Evolutionary conservation across 2,888 invertebrate genomes (phyloP).

Genomic region (Dasysyrphus tricinctus): DNA sequence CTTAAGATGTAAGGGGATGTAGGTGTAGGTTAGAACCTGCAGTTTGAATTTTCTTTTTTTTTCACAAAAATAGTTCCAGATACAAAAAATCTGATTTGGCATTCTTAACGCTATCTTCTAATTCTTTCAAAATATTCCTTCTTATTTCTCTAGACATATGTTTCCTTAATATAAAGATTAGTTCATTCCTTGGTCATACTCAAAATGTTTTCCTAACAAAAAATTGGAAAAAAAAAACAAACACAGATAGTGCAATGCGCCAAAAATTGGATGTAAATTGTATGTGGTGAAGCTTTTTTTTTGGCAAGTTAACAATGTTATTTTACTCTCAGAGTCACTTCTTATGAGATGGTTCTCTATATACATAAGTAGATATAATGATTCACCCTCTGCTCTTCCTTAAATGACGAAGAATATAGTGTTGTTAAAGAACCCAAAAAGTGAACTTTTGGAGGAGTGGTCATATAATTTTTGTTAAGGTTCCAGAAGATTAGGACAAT

Average conservation of each 20-base stretch:
- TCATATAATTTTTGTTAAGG: conserved; percentile 52
- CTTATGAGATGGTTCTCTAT: not conserved
- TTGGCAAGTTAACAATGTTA: conserved; percentile 34
- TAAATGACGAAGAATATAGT: not conserved
- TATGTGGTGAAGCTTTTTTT: not conserved
- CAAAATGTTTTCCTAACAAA: not conserved
- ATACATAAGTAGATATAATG: not conserved
- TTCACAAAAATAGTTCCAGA: not conserved
- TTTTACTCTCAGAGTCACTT: not conserved
- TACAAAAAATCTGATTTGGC: conserved; percentile 10
- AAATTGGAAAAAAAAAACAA: not conserved
- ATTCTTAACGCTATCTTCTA: not conserved
- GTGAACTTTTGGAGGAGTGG: conserved; percentile 5
- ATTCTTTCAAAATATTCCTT: not conserved
- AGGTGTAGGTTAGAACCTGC: too few species aligned
- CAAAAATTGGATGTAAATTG: conserved; percentile 25
- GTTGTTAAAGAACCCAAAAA: conserved; percentile 19
- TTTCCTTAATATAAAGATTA: not conserved
- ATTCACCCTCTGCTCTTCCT: not conserved
- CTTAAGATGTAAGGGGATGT: too few species aligned
- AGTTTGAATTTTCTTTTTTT: not conserved
- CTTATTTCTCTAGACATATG: not conserved
- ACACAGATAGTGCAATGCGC: conserved; percentile 47
- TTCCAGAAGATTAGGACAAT: conserved; percentile 65
- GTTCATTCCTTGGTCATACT: not conserved